Percentiles rank a stretch among this genome's conserved stretches.
phyloP scores from a whole-genome alignment of 1,140 invertebrate genomes.

The Trichogramma pretiosum region DNA sequence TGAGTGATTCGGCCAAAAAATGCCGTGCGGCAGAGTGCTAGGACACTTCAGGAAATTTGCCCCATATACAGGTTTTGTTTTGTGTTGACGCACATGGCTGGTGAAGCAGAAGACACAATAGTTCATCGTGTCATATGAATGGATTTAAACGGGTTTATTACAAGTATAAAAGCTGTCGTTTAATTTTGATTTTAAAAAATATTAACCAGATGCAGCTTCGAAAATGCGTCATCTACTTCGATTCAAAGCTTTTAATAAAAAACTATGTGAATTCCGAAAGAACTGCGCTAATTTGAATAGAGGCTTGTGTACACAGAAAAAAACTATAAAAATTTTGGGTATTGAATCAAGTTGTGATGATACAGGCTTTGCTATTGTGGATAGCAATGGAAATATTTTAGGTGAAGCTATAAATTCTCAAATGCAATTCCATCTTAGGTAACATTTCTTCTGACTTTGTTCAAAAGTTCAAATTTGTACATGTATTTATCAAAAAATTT shows the following conservation, averaged over 20 bases:
- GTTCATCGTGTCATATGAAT: too few relatives aligned
- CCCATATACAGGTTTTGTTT: too few relatives aligned
- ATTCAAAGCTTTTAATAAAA: not conserved
- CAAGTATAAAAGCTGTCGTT: too few relatives aligned
- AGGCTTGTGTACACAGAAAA: constrained; percentile 10
- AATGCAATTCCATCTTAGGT: constrained; percentile 64
- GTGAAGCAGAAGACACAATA: too few relatives aligned
- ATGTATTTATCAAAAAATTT: constrained; percentile 4
- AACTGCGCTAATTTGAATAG: not conserved
- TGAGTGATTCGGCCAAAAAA: too few relatives aligned
- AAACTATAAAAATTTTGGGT: constrained; percentile 57
- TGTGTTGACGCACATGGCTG: too few relatives aligned
- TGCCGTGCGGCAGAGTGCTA: too few relatives aligned
- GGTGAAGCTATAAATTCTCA: constrained; percentile 75
- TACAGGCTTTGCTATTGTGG: constrained; percentile 83
- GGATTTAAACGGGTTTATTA: too few relatives aligned
- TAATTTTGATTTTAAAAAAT: too few relatives aligned
- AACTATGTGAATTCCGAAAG: not conserved
- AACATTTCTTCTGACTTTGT: constrained; percentile 24
- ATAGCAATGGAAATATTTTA: constrained; percentile 60
- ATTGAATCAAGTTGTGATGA: constrained; percentile 99
- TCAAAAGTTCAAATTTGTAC: constrained; percentile 1
- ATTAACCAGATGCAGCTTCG: too few relatives aligned
- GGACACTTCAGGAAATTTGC: too few relatives aligned
- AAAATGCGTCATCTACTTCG: constrained; percentile 2